Evolutionary conservation across 2,797 vertebrate genomes (phyloP).

Genomic region (Premnoplex brunnescens): DNA sequence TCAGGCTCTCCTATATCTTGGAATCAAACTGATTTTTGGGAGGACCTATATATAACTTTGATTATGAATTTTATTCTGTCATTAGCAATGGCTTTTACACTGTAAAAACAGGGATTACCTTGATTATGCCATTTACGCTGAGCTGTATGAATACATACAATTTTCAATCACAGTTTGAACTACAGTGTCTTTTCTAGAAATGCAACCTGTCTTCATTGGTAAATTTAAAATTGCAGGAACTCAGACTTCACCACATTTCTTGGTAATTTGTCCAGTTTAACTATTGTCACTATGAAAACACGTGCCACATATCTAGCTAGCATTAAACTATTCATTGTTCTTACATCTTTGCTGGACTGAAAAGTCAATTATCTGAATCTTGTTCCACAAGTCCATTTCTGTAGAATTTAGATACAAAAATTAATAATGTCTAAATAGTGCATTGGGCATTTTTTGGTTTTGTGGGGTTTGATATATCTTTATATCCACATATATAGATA

Average conservation of each 20-base stretch:
- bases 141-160: not conserved
- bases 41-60: not conserved
- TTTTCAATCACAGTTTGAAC: not conserved
- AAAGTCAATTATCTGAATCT: not conserved
- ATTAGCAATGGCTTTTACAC: not conserved
- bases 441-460: not conserved
- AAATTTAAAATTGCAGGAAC: not conserved
- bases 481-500: too few relatives aligned
- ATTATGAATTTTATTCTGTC: not conserved
- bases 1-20: not conserved
- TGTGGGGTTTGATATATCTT: not conserved
- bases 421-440: not conserved
- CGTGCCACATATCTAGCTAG: not conserved
- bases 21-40: not conserved
- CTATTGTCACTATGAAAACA: not conserved
- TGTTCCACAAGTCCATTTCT: not conserved
- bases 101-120: not conserved
- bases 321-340: not conserved
- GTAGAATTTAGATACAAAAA: not conserved
- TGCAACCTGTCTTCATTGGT: not conserved
- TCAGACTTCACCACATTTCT: not conserved
- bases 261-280: not conserved
- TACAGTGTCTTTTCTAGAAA: not conserved
- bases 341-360: not conserved
- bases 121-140: not conserved